These are phyloP conservation scores for Apomyelois bistriatella DNA, from an alignment of 2,888 invertebrate species.

Conservation along the genomic window DNA sequence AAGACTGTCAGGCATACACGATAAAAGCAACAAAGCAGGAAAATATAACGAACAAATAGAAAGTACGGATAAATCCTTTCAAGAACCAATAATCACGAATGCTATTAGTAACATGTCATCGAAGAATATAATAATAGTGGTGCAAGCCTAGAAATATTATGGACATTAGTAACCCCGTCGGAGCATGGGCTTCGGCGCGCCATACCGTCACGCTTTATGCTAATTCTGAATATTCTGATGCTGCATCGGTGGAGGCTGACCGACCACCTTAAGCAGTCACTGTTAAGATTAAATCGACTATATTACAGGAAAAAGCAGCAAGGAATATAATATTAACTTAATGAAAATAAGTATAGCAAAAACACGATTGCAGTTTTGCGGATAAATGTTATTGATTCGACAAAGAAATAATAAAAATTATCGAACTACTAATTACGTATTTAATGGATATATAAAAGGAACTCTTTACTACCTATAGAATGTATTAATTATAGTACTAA, in stretches of 20 bases:
- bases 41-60: background rate
- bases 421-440: no score
- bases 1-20: no score
- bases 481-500: no score
- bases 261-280: background rate
- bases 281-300: background rate
- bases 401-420: no score
- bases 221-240: background rate
- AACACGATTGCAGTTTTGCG: background rate
- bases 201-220: constrained; percentile 6
- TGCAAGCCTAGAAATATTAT: constrained; percentile 4
- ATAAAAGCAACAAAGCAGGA: background rate
- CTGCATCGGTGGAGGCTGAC: constrained; percentile 5
- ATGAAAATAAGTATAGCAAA: background rate
- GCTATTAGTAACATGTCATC: constrained; percentile 1
- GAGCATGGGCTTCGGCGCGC: background rate
- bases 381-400: no score
- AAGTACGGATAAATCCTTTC: background rate
- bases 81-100: constrained; percentile 1
- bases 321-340: background rate
- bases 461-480: no score
- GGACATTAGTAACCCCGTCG: constrained; percentile 3
- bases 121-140: constrained; percentile 1
- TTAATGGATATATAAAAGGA: no score
- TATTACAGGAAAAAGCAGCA: background rate